Evolutionary conservation across 2,888 invertebrate genomes (phyloP).

Genomic region (Stenurella melanura): DNA sequence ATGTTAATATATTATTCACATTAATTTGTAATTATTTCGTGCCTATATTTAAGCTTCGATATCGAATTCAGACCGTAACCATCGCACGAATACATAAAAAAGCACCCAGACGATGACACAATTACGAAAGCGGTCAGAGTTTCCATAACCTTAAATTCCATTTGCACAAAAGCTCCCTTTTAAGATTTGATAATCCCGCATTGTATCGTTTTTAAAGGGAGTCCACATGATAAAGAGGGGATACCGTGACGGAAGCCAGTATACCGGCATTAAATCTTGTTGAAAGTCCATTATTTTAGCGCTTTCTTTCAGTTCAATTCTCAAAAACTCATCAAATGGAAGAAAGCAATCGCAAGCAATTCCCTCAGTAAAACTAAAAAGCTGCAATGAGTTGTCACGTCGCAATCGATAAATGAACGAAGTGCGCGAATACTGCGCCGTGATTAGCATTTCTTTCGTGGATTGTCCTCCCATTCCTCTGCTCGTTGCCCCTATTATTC

Average conservation of each 20-base stretch:
- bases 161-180: slow-evolving; percentile 6
- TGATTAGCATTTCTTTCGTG: slow-evolving; percentile 66
- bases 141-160: slow-evolving; percentile 19
- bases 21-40: no score
- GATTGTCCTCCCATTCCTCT: slow-evolving; percentile 54
- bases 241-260: slow-evolving; percentile 27
- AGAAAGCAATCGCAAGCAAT: slow-evolving; percentile 64
- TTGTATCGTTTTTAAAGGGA: slow-evolving; percentile 33
- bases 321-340: slow-evolving; percentile 64
- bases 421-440: slow-evolving; percentile 64
- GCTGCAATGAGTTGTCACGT: slow-evolving; percentile 69
- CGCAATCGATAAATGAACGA: slow-evolving; percentile 68
- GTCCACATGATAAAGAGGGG: slow-evolving; percentile 15
- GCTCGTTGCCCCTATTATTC: slow-evolving; percentile 18
- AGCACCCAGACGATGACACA: neutral
- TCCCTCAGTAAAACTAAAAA: slow-evolving; percentile 66
- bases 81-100: neutral
- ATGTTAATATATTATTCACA: no score
- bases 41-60: neutral
- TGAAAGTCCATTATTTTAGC: slow-evolving; percentile 61
- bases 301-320: slow-evolving; percentile 57
- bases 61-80: neutral
- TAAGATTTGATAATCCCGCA: slow-evolving; percentile 7
- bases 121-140: slow-evolving; percentile 6
- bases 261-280: slow-evolving; percentile 58